These are phyloP conservation scores for Rhagoletis zephyria DNA, from an alignment of 1,140 invertebrate genomes.

Conservation along the genomic window DNA sequence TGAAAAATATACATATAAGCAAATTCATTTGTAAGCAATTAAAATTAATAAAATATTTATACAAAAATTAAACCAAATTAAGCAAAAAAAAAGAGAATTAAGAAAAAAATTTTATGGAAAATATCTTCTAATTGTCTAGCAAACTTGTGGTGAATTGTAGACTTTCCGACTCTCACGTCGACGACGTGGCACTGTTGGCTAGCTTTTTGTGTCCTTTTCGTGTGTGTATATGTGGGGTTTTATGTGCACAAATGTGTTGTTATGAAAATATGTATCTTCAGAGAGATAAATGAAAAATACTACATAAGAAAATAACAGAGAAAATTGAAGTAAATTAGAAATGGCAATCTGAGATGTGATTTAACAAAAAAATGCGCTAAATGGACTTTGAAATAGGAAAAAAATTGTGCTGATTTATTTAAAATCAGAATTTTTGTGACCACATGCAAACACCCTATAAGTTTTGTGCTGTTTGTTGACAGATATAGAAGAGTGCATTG, in stretches of 20 bases:
- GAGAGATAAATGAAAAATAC: background rate
- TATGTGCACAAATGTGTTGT: background rate
- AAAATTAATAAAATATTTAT: background rate
- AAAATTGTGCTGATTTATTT: too few species aligned
- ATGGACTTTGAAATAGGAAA: too few species aligned
- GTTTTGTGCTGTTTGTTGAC: too few species aligned
- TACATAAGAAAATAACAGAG: background rate
- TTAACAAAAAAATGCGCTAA: too few species aligned
- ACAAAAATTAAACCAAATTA: background rate
- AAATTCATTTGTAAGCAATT: background rate
- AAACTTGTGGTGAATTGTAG: background rate
- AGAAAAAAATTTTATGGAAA: background rate
- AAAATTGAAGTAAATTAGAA: background rate
- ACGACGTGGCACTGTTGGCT: conserved; percentile 28
- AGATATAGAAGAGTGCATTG: too few species aligned
- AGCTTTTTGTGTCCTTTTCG: background rate
- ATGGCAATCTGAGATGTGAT: too few species aligned
- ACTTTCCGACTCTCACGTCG: background rate
- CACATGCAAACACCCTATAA: too few species aligned
- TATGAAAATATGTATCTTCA: background rate
- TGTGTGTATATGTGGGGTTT: background rate
- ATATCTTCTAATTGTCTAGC: too few species aligned
- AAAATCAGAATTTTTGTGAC: too few species aligned
- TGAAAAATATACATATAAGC: background rate
- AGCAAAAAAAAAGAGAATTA: background rate